Evolutionary conservation across 1,140 invertebrate species (phyloP).

Genomic region (Drosophila sp.): DNA sequence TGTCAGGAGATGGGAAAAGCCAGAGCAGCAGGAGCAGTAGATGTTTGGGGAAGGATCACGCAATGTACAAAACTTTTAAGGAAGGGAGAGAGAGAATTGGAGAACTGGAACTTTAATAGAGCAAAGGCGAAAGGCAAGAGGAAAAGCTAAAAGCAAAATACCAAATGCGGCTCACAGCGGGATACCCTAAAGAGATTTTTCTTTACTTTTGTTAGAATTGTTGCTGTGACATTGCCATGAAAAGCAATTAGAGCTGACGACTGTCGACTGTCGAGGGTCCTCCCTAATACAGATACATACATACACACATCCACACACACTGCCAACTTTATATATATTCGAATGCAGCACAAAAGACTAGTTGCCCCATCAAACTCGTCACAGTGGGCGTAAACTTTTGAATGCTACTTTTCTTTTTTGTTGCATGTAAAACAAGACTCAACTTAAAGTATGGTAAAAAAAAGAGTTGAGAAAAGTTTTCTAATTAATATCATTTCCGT

Average conservation of each 20-base stretch:
- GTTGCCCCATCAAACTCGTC: slow-evolving; percentile 29
- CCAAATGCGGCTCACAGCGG: slow-evolving; percentile 31
- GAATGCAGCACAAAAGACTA: not conserved
- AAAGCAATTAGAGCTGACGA: slow-evolving; percentile 50
- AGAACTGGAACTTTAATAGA: slow-evolving; percentile 47
- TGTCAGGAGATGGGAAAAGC: not conserved
- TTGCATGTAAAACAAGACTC: not conserved
- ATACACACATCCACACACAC: slow-evolving; percentile 1
- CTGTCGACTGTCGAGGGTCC: slow-evolving; percentile 28
- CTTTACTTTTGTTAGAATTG: slow-evolving; percentile 34
- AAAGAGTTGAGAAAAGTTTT: slow-evolving; percentile 40
- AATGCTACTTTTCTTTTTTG: slow-evolving; percentile 12
- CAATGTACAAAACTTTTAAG: slow-evolving; percentile 29
- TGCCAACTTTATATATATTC: not conserved
- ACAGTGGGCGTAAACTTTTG: slow-evolving; percentile 13
- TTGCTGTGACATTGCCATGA: slow-evolving; percentile 54
- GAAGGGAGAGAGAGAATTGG: too few relatives aligned
- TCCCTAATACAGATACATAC: not conserved
- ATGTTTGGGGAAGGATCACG: not conserved
- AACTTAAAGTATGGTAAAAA: not conserved
- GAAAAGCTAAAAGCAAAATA: slow-evolving; percentile 23
- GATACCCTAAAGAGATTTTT: slow-evolving; percentile 43
- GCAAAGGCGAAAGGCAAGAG: slow-evolving; percentile 36
- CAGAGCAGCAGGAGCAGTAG: not conserved
- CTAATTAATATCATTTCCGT: slow-evolving; percentile 53